A percentile compares a stretch with the other conserved stretches of the same genome.
Conservation (phyloP, 2,797 vertebrate genomes). For the Cryptoprocta ferox region DNA sequence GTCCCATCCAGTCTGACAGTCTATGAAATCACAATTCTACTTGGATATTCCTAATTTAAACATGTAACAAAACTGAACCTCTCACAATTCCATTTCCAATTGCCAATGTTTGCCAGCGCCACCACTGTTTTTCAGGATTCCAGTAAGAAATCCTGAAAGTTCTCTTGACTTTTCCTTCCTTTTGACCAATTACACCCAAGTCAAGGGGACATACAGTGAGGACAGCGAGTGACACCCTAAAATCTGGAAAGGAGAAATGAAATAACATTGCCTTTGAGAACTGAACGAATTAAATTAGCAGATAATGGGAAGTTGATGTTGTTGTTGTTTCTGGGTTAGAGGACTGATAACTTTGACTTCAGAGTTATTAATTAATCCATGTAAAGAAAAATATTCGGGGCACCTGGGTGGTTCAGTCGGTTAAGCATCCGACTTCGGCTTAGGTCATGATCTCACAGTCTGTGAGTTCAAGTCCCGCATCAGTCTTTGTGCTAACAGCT, state of each 20-base stretch:
- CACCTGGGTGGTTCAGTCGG: too few species aligned
- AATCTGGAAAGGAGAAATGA: background rate
- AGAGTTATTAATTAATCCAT: background rate
- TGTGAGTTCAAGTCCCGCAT: too few species aligned
- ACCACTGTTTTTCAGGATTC: background rate
- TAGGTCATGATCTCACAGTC: too few species aligned
- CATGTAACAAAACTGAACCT: constrained; percentile 14
- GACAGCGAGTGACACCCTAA: background rate
- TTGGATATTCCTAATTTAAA: background rate
- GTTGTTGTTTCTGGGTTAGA: background rate
- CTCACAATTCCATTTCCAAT: background rate
- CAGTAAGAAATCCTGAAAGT: background rate
- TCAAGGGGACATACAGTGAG: background rate
- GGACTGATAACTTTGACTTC: background rate
- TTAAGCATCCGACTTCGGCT: too few species aligned
- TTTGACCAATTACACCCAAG: background rate
- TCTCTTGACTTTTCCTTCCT: background rate
- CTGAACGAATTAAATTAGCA: background rate
- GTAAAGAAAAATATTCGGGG: background rate
- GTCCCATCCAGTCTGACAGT: background rate
- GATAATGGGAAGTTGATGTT: background rate
- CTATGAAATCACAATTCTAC: constrained; percentile 21
- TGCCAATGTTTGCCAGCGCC: background rate
- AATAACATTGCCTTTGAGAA: background rate
- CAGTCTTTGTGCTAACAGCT: too few species aligned